A percentile compares a stretch with the other conserved stretches of the same genome.
Conservation (phyloP, 2,888 invertebrate species). For the Rhamnusium bicolor region DNA sequence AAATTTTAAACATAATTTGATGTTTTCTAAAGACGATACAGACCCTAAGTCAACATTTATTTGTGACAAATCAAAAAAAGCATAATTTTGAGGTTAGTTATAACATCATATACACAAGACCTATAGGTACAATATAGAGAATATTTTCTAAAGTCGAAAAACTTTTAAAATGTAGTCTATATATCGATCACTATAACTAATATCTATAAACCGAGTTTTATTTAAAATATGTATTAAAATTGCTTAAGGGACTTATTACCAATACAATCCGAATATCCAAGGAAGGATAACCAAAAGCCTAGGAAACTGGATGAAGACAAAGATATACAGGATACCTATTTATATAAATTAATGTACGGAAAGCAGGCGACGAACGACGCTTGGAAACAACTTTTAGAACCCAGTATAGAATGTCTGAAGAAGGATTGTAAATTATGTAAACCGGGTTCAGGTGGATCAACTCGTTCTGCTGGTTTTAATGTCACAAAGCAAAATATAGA, state of each 20-base stretch:
- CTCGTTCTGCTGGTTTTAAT: background rate
- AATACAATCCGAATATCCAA: constrained; percentile 61
- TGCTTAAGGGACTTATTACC: constrained; percentile 57
- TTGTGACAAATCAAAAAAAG: too few species aligned
- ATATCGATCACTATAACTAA: too few species aligned
- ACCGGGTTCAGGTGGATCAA: background rate
- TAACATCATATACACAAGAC: too few species aligned
- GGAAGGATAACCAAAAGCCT: constrained; percentile 46
- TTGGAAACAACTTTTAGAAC: constrained; percentile 56
- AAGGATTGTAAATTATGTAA: constrained; percentile 32
- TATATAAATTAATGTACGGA: constrained; percentile 55
- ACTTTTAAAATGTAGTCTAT: too few species aligned
- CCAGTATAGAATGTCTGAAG: constrained; percentile 39
- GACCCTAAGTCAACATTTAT: too few species aligned
- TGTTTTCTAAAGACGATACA: too few species aligned
- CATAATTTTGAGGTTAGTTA: too few species aligned
- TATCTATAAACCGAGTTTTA: too few species aligned
- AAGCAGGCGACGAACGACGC: constrained; percentile 45
- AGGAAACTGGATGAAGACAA: background rate
- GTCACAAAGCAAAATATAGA: background rate
- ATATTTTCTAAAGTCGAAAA: too few species aligned
- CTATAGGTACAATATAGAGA: too few species aligned
- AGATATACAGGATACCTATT: constrained; percentile 50
- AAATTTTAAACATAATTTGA: too few species aligned
- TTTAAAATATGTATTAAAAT: too few species aligned